phyloP scores from a whole-genome alignment of 2,113 vertebrate genomes.

The Pseudonaja textilis region DNA sequence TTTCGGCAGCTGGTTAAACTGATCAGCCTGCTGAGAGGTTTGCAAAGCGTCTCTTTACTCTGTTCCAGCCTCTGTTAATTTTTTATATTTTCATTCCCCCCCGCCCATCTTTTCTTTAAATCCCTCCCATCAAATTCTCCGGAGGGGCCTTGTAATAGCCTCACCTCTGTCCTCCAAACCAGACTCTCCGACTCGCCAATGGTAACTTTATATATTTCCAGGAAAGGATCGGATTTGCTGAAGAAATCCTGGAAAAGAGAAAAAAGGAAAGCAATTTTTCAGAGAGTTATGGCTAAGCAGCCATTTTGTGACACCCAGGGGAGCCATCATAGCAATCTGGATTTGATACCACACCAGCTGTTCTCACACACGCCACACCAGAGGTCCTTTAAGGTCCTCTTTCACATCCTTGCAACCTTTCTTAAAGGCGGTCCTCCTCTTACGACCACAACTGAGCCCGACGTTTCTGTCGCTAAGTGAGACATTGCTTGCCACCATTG shows the following conservation, averaged over 20 bases:
- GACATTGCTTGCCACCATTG: neutral
- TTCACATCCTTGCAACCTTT: neutral
- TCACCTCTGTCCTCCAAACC: constrained; percentile 68
- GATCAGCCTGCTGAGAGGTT: no score
- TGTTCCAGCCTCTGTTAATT: no score
- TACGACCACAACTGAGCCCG: neutral
- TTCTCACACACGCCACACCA: neutral
- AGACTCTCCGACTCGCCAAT: constrained; percentile 54
- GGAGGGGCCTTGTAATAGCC: no score
- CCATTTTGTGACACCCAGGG: neutral
- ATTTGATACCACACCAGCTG: neutral
- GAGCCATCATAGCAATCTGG: neutral
- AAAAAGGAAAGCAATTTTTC: neutral
- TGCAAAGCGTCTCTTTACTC: neutral
- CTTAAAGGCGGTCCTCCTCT: neutral
- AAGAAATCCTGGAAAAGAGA: constrained; percentile 62
- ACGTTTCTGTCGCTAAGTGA: neutral
- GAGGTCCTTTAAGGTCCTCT: neutral
- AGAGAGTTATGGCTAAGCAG: neutral
- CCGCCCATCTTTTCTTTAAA: neutral
- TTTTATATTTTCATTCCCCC: neutral
- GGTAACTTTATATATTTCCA: constrained; percentile 67
- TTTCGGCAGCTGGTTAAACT: neutral
- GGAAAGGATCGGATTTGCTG: constrained; percentile 71
- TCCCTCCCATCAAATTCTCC: neutral